Conservation (phyloP, 2,113 vertebrate genomes). For the Scomber japonicus region DNA sequence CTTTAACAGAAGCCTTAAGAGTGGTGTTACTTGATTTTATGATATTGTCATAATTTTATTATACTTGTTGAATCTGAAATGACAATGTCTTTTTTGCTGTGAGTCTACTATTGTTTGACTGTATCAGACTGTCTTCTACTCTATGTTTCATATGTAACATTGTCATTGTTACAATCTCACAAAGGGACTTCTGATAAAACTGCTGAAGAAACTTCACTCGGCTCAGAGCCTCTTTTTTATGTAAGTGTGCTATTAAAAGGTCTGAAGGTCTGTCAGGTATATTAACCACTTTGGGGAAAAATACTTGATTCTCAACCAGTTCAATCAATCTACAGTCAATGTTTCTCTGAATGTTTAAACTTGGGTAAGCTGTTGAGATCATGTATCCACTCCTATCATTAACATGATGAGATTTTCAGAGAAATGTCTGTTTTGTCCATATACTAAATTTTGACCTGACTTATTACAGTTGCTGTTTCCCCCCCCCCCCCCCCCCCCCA, state of each 20-base stretch:
- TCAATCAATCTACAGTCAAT: neutral
- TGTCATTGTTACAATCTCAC: constrained; percentile 51
- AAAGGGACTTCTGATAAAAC: constrained; percentile 59
- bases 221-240: constrained; percentile 19
- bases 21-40: constrained; percentile 31
- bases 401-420: constrained; percentile 10
- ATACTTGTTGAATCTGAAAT: constrained; percentile 14
- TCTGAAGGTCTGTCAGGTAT: too few relatives aligned
- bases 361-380: neutral
- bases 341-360: neutral
- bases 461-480: constrained; percentile 23
- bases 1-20: constrained; percentile 48
- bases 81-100: constrained; percentile 34
- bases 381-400: neutral
- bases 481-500: neutral
- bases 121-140: constrained; percentile 29
- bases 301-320: neutral
- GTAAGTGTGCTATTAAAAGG: too few relatives aligned
- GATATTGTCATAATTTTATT: constrained; percentile 7
- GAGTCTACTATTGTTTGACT: constrained; percentile 33
- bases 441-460: neutral
- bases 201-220: constrained; percentile 17
- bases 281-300: neutral
- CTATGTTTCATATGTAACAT: constrained; percentile 47
- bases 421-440: constrained; percentile 30